phyloP scores from a whole-genome alignment of 2,888 invertebrate genomes.

The Minunthozetes semirufus region DNA sequence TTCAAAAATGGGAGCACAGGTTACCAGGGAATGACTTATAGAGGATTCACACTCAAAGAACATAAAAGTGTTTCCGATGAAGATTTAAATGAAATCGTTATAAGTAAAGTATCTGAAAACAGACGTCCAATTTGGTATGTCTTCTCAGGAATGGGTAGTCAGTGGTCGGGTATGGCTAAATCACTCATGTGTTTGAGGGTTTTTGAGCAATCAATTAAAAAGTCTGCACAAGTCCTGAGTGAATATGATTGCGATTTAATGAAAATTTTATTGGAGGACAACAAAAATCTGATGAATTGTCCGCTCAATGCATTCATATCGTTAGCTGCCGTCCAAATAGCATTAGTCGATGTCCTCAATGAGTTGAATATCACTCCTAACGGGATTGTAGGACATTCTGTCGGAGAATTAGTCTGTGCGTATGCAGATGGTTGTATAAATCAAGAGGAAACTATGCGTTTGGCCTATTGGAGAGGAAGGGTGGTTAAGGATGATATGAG shows the following conservation, averaged over 20 bases:
- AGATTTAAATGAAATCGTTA: neutral
- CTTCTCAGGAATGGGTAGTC: constrained; percentile 48
- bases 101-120: constrained; percentile 23
- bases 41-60: neutral
- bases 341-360: constrained; percentile 38
- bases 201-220: constrained; percentile 50
- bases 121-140: constrained; percentile 34
- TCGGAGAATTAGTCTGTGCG: constrained; percentile 56
- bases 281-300: neutral
- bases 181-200: constrained; percentile 50
- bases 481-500: constrained; percentile 45
- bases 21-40: constrained; percentile 21
- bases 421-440: constrained; percentile 54
- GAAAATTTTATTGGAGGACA: constrained; percentile 46
- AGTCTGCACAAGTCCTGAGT: constrained; percentile 47
- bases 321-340: constrained; percentile 42
- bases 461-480: constrained; percentile 52
- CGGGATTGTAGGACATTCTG: constrained; percentile 52
- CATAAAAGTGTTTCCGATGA: neutral
- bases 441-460: constrained; percentile 52
- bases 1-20: neutral
- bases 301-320: constrained; percentile 8
- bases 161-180: constrained; percentile 54
- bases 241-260: constrained; percentile 50
- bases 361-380: constrained; percentile 50